Evolutionary conservation across 1,140 invertebrate species (phyloP), one percentile per base, ranked within the genome.

Genomic region (Dolichoris vasculosae): DNA sequence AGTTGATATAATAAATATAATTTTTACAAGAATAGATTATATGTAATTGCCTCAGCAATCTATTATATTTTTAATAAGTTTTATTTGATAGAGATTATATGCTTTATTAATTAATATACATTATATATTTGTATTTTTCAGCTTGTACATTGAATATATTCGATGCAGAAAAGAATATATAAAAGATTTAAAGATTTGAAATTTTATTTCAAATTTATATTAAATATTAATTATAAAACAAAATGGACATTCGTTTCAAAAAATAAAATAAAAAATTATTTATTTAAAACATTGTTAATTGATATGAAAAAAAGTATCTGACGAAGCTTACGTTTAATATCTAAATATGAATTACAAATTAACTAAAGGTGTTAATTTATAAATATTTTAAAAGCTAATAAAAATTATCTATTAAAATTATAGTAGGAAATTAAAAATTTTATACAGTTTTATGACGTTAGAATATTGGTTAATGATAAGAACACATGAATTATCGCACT

Each of bases 341-440:
- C 48, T 75, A 59, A 48, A 75, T 69, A 32, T 43, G 51, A 23
- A n/a, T 55, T 48, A 71, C 38, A 67, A 67, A 69, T 69, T 81
- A 7, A 35, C 30, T 51, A 82, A 40, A 69, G n/a, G 69, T 35
- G 40, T 46, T 69, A 48, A 67, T 81, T 69, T 73, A 55, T 35
- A 69, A 48, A 30, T 7, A 38, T 55, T 26, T 40, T 17, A 0
- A 40, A 26, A 38, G 79, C 30, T 35, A 63, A 81, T 81, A 69
- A 69, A 78, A 32, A n/a, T 32, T 78, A 13, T 40, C 40, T 23
- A 1, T 20, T 6, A 23, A 79, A 23, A 4, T 26, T 20, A 55
- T 43, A 30, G 38, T 13, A 38, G 43, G 71, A 43, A 76, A 46
- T 78, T 15, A 32, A 17, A 48, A 30, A 78, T 78, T 7, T 59